These are phyloP conservation scores for Platycnemis pennipes DNA, from an alignment of 2,888 invertebrate genomes.

Conservation along the genomic window DNA sequence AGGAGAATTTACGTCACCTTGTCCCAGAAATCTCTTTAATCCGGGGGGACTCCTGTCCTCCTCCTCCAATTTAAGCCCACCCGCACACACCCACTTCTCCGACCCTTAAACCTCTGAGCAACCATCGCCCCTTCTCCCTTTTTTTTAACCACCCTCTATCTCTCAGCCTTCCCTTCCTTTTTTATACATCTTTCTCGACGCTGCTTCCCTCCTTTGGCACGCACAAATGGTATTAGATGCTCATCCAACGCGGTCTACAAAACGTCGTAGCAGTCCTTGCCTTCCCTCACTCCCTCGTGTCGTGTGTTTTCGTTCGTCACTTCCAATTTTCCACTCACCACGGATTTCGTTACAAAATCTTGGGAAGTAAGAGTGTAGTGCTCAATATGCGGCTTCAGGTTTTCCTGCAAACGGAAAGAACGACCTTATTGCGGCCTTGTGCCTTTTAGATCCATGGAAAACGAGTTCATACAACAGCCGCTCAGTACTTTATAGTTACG, in stretches of 20 bases:
- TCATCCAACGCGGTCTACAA: not conserved
- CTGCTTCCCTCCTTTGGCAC: not conserved
- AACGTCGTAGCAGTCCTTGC: not conserved
- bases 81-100: not conserved
- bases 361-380: too few relatives aligned
- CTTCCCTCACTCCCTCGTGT: not conserved
- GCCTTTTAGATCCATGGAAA: too few relatives aligned
- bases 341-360: too few relatives aligned
- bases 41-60: conserved; percentile 21
- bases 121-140: not conserved
- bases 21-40: conserved; percentile 53
- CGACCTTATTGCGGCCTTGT: too few relatives aligned
- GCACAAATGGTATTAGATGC: not conserved
- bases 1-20: conserved; percentile 55
- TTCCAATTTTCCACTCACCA: too few relatives aligned
- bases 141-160: not conserved
- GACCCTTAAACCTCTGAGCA: conserved; percentile 5
- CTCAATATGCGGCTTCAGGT: too few relatives aligned
- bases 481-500: too few relatives aligned
- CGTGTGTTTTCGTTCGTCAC: not conserved
- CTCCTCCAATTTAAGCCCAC: conserved; percentile 30
- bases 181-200: not conserved
- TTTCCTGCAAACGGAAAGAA: too few relatives aligned
- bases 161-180: not conserved
- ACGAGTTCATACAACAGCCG: too few relatives aligned